These are phyloP conservation scores for Anguilla megastoma DNA, from an alignment of 2,797 vertebrate species.

Conservation along the genomic window DNA sequence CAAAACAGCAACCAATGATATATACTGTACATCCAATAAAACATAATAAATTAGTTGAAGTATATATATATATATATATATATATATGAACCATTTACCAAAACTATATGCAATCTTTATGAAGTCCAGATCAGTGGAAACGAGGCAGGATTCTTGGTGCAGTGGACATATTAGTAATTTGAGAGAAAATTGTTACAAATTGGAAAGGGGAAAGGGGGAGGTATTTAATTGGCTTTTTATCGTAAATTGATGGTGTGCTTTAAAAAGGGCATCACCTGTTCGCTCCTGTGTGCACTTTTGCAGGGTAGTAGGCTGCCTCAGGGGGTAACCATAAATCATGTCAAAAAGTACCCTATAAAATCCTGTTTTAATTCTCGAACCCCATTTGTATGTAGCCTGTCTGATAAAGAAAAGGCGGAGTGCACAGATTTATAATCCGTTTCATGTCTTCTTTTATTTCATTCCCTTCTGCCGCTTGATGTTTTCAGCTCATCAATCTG, in stretches of 20 bases:
- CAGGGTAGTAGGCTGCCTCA: not conserved
- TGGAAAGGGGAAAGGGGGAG: too few species aligned
- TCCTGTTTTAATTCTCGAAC: not conserved
- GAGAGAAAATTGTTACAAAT: too few species aligned
- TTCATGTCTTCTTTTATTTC: not conserved
- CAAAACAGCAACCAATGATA: not conserved
- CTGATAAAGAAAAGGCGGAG: not conserved
- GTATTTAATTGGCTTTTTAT: too few species aligned
- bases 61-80: not conserved
- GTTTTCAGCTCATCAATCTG: not conserved
- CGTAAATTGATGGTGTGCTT: too few species aligned
- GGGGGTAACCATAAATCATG: not conserved
- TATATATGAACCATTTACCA: not conserved
- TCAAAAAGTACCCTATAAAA: not conserved
- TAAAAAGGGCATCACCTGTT: not conserved
- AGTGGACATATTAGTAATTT: too few species aligned
- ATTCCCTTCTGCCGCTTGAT: not conserved
- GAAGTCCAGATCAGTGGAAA: too few species aligned
- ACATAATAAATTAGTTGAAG: not conserved
- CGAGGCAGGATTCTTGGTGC: too few species aligned
- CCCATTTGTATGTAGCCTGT: not conserved
- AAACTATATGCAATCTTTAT: not conserved
- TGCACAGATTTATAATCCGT: not conserved
- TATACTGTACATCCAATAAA: not conserved
- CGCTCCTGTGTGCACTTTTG: not conserved